Conservation (phyloP, 1,140 invertebrate species). For the Belonocnema kinseyi region DNA sequence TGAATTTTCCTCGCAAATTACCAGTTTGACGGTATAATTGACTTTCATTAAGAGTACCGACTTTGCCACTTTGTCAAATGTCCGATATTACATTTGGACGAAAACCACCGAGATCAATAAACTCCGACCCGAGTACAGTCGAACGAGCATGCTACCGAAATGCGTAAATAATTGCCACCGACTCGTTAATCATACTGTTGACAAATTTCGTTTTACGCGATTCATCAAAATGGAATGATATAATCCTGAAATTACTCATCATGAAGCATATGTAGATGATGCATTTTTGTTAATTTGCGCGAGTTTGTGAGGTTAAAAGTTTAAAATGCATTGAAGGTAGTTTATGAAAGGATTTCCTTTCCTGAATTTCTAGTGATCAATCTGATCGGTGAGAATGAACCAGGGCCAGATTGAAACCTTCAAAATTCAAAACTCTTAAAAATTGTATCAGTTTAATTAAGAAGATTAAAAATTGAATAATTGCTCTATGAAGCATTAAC, state of each 20-base stretch:
- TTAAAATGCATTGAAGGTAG: too few relatives aligned
- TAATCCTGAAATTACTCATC: slow-evolving; percentile 1
- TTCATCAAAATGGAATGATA: slow-evolving; percentile 6
- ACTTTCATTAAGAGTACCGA: not conserved
- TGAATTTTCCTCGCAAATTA: slow-evolving; percentile 4
- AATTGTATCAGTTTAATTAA: too few relatives aligned
- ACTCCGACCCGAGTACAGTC: not conserved
- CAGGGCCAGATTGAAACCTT: too few relatives aligned
- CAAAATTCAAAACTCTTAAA: too few relatives aligned
- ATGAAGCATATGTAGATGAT: slow-evolving; percentile 1
- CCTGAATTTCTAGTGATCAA: too few relatives aligned
- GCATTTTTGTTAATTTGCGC: not conserved
- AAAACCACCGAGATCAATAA: slow-evolving; percentile 24
- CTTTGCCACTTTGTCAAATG: not conserved
- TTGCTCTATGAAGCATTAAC: too few relatives aligned
- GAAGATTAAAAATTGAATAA: too few relatives aligned
- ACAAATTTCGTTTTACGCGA: slow-evolving; percentile 1
- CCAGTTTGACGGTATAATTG: not conserved
- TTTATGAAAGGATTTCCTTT: too few relatives aligned
- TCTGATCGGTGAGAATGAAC: too few relatives aligned
- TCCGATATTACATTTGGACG: not conserved
- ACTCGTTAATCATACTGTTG: slow-evolving; percentile 10
- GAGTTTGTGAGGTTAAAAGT: too few relatives aligned
- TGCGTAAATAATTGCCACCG: slow-evolving; percentile 11
- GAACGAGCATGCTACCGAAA: not conserved